A percentile compares a stretch with the other conserved stretches of the same genome.
These are phyloP conservation scores for Agrochola circellaris DNA, from an alignment of 2,888 invertebrate genomes.

Conservation along the genomic window DNA sequence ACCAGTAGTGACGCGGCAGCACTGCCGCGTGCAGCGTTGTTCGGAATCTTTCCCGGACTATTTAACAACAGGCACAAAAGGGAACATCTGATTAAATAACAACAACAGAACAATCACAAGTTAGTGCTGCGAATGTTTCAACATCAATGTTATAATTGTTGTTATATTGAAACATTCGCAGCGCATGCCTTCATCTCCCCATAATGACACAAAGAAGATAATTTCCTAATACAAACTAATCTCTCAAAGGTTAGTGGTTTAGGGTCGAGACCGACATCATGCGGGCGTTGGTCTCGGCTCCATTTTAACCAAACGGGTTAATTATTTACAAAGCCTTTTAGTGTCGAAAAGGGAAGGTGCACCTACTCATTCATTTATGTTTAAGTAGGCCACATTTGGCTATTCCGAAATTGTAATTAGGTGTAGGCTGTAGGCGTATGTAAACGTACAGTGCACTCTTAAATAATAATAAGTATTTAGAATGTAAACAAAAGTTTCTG, in stretches of 20 bases:
- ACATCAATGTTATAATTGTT: no score
- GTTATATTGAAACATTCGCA: slow-evolving; percentile 23
- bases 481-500: not conserved
- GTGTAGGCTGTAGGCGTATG: not conserved
- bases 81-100: slow-evolving; percentile 27
- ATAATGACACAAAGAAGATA: slow-evolving; percentile 66
- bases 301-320: slow-evolving; percentile 67
- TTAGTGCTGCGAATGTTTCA: not conserved
- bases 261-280: slow-evolving; percentile 70
- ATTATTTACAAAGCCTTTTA: slow-evolving; percentile 66
- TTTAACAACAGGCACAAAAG: slow-evolving; percentile 16
- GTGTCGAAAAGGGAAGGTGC: slow-evolving; percentile 58
- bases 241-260: slow-evolving; percentile 74
- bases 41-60: not conserved
- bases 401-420: slow-evolving; percentile 27
- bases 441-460: slow-evolving; percentile 1
- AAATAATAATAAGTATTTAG: not conserved
- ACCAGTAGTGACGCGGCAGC: no score
- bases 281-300: slow-evolving; percentile 70
- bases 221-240: slow-evolving; percentile 73
- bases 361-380: slow-evolving; percentile 51
- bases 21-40: no score
- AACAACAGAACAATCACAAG: slow-evolving; percentile 27
- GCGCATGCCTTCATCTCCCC: slow-evolving; percentile 42
- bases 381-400: slow-evolving; percentile 45